These are phyloP conservation scores for Leptinotarsa haldemani DNA, from an alignment of 2,888 invertebrate species.

Conservation along the genomic window DNA sequence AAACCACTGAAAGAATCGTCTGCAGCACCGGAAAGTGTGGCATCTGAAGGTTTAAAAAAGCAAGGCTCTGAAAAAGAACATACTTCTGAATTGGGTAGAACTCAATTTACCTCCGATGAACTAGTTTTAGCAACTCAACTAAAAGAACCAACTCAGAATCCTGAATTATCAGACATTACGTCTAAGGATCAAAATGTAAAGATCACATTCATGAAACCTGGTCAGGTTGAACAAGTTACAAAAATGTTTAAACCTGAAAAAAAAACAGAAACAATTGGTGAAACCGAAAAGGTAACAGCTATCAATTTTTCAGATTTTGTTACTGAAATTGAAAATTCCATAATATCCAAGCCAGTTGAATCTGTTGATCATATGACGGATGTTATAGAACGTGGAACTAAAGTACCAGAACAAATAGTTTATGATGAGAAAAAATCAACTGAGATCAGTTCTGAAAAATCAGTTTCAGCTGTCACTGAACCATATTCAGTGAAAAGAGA, in stretches of 20 bases:
- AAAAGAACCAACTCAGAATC: neutral
- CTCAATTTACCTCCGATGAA: neutral
- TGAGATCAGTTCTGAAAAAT: neutral
- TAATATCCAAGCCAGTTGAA: constrained; percentile 23
- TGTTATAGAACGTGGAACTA: constrained; percentile 26
- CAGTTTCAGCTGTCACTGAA: neutral
- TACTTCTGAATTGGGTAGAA: too few relatives aligned
- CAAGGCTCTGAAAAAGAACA: neutral
- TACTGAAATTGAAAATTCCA: constrained; percentile 28
- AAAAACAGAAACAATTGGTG: neutral
- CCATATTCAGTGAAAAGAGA: neutral
- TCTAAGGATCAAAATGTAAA: constrained; percentile 1
- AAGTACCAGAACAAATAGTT: neutral
- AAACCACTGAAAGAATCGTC: constrained; percentile 26
- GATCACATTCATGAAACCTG: neutral
- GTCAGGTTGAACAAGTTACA: neutral
- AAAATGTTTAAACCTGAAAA: constrained; percentile 3
- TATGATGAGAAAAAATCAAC: too few relatives aligned
- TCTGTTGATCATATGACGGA: constrained; percentile 29
- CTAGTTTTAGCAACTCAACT: neutral
- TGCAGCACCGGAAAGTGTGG: neutral
- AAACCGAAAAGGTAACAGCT: neutral
- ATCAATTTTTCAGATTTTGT: constrained; percentile 17
- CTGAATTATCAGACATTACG: neutral
- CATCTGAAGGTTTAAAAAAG: too few relatives aligned